Evolutionary conservation across 2,888 invertebrate genomes (phyloP), one percentile per base, ranked within the genome.

Genomic region (Diogma glabrata): DNA sequence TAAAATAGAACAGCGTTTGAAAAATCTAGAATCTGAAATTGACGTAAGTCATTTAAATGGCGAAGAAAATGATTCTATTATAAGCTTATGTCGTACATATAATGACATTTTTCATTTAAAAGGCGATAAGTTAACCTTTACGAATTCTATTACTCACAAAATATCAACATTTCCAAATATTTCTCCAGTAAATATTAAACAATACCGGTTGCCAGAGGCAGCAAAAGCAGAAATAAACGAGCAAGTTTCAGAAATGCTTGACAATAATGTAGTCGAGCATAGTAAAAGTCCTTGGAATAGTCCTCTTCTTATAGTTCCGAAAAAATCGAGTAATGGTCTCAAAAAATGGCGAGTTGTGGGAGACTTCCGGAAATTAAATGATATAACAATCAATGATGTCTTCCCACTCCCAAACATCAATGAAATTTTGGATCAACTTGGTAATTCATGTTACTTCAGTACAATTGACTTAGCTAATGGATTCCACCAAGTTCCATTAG

Each of bases 251-350:
- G 36, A 43, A 49, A 22, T 52, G 30, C 17, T 52, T 10, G 23
- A 28, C 19, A 26, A 51, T 24, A 38, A 48, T 3, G 14, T 43
- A 12, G 43, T 43, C 12, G 26, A 52, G 28, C 51, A 51, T 2
- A 53, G 53, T n/a, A 30, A 30, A 38, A 54, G 54, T 16, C 53
- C 54, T 17, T 58, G 55, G 53, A 55, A 54, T 46, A 52, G 53
- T 12, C 58, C 57, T 12, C 55, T 60, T 4, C 55, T 57, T 52
- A 54, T 59, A 9, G 60, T 60, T 9, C 59, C 59, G 3, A 60
- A 61, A 49, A 59, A 60, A 40, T 9, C 50, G 8, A n/a, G n/a
- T n/a, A 55, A 58, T 5, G 58, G 38, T 19, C 16, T 16, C 38
- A 16, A 38, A 19, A 16, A 10, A 9, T 16, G 10, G 38, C 5